Evolutionary conservation across 30 jellyfish, hydroid and myxozoan species (phyloP).

Genomic region (Morbakka virulenta): DNA sequence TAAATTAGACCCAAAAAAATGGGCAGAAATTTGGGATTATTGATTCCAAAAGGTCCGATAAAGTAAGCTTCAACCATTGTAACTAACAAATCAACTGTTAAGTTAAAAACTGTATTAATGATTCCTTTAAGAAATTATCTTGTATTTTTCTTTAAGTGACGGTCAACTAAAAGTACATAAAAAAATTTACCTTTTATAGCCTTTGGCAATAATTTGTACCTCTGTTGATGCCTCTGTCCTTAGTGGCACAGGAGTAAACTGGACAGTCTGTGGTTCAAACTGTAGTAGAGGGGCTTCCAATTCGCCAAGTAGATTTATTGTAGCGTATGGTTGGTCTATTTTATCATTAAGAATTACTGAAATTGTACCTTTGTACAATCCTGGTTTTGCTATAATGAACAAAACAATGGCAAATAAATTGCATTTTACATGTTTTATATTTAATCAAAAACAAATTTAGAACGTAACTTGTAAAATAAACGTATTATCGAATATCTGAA

Average conservation of each 20-base stretch:
- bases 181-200: constrained; percentile 63
- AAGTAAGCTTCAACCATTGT: background rate
- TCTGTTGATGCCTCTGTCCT: constrained; percentile 45
- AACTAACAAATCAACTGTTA: background rate
- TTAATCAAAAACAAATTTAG: too few relatives aligned
- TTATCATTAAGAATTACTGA: constrained; percentile 73
- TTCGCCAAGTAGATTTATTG: constrained; percentile 54
- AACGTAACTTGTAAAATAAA: too few relatives aligned
- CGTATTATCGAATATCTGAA: too few relatives aligned
- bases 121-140: background rate
- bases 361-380: constrained; percentile 40
- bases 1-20: too few relatives aligned
- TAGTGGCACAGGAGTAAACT: constrained; percentile 75
- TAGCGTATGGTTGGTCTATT: constrained; percentile 55
- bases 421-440: too few relatives aligned
- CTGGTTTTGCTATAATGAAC: constrained; percentile 58
- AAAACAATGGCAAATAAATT: background rate
- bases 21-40: too few relatives aligned
- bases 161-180: too few relatives aligned
- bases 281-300: constrained; percentile 63
- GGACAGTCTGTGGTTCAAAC: constrained; percentile 59
- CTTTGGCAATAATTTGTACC: constrained; percentile 54
- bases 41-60: too few relatives aligned
- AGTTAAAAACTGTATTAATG: background rate
- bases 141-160: too few relatives aligned